Evolutionary conservation across 2,888 invertebrate genomes (phyloP).

Genomic region (Chrysopilus asiliformis): DNA sequence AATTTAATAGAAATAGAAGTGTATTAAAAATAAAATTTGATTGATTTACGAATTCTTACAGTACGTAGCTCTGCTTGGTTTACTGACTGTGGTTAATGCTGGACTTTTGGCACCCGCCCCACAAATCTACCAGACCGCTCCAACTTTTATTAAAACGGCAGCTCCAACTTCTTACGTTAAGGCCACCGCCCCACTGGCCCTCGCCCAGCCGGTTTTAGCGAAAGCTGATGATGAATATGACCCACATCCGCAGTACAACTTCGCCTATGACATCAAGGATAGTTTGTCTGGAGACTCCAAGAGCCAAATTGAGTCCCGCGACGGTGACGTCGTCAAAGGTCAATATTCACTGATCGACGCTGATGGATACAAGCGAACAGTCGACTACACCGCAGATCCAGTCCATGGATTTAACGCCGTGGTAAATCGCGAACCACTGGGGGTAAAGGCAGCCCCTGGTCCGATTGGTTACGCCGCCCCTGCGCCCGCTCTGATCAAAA

Average conservation of each 20-base stretch:
- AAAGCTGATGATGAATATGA: constrained; percentile 18
- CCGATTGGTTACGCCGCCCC: constrained; percentile 15
- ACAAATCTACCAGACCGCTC: constrained; percentile 9
- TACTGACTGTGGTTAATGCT: constrained; percentile 23
- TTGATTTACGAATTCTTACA: constrained; percentile 11
- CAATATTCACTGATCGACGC: constrained; percentile 35
- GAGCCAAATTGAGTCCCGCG: constrained; percentile 42
- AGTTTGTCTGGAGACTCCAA: constrained; percentile 33
- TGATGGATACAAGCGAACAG: constrained; percentile 44
- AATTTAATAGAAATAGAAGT: not conserved
- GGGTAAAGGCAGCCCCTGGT: constrained; percentile 9
- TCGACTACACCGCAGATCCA: constrained; percentile 38
- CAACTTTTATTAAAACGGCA: constrained; percentile 15
- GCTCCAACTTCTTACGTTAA: constrained; percentile 13
- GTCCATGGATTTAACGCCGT: constrained; percentile 16
- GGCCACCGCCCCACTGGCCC: constrained; percentile 6
- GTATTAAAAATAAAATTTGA: not conserved
- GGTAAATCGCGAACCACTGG: constrained; percentile 17
- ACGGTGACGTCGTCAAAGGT: constrained; percentile 43
- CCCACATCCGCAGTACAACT: constrained; percentile 29
- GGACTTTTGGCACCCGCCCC: constrained; percentile 15
- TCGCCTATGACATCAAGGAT: constrained; percentile 34
- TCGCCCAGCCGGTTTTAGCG: constrained; percentile 15
- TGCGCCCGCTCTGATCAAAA: constrained; percentile 11
- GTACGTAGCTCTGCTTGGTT: constrained; percentile 23